phyloP scores from a whole-genome alignment of 1,140 invertebrate species.

The Drosophila jambulina region DNA sequence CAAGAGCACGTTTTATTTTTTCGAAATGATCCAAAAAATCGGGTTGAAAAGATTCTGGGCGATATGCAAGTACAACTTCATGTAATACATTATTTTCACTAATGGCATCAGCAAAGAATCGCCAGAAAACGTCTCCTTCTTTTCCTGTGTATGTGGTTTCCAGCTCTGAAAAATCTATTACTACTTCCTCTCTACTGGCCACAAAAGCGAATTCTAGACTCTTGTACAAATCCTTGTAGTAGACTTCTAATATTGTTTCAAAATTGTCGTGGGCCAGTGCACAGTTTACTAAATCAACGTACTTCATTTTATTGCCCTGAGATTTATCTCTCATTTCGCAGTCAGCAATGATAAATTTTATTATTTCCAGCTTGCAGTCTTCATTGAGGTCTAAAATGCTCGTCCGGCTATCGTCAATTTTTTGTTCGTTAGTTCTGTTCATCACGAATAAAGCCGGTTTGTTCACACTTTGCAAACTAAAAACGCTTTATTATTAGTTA shows the following conservation, averaged over 20 bases:
- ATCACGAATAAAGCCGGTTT: background rate
- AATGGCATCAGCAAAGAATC: background rate
- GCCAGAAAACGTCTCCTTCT: background rate
- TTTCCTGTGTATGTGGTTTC: background rate
- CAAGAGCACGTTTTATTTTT: background rate
- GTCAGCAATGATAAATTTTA: background rate
- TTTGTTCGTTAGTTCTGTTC: background rate
- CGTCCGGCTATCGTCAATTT: background rate
- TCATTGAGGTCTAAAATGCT: background rate
- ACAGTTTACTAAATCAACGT: background rate
- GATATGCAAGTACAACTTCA: rapidly evolving
- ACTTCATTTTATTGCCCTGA: background rate
- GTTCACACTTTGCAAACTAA: background rate
- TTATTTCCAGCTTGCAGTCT: background rate
- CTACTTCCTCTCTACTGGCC: rapidly evolving
- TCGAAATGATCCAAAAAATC: background rate
- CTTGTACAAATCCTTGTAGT: background rate
- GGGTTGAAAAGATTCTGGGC: background rate
- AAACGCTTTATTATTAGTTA: too few relatives aligned
- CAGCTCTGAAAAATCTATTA: background rate
- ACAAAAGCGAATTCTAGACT: background rate
- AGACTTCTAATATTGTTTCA: background rate
- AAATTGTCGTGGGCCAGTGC: background rate
- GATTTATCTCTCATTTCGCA: background rate
- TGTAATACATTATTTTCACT: background rate